Evolutionary conservation across 2,797 vertebrate species (phyloP).

Genomic region (Agapornis canus): DNA sequence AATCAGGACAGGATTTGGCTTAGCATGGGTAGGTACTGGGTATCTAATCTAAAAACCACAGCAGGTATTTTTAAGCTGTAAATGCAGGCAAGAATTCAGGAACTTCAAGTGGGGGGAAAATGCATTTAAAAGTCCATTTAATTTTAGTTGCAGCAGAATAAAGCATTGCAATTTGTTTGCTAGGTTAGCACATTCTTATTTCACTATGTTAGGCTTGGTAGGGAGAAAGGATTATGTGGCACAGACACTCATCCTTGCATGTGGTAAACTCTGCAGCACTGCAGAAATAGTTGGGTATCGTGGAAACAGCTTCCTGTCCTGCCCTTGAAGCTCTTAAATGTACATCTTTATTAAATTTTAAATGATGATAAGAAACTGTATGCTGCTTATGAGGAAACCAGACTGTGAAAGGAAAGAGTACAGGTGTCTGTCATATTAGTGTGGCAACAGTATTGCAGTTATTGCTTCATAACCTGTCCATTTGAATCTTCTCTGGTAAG

Average conservation of each 20-base stretch:
- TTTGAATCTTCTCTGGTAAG: not conserved
- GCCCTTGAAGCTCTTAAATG: not conserved
- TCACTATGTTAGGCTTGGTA: accelerated
- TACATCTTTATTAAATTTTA: not conserved
- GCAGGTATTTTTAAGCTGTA: not conserved
- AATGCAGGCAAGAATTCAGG: not conserved
- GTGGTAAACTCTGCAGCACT: not conserved
- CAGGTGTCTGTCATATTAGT: not conserved
- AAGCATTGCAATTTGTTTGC: not conserved
- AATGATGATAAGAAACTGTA: not conserved
- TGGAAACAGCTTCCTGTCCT: not conserved
- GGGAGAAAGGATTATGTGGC: not conserved
- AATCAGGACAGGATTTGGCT: constrained; percentile 24
- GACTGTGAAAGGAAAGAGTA: not conserved
- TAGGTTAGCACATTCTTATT: not conserved
- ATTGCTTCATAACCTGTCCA: not conserved
- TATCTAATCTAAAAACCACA: not conserved
- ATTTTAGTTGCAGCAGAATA: not conserved
- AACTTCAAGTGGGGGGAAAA: not conserved
- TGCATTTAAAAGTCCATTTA: not conserved
- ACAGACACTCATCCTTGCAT: accelerated
- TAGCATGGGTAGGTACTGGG: not conserved
- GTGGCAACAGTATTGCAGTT: not conserved
- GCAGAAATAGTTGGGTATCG: not conserved
- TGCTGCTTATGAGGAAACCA: not conserved